These are phyloP conservation scores for Danio jaintianensis DNA, from an alignment of 2,797 vertebrate species.

Conservation along the genomic window DNA sequence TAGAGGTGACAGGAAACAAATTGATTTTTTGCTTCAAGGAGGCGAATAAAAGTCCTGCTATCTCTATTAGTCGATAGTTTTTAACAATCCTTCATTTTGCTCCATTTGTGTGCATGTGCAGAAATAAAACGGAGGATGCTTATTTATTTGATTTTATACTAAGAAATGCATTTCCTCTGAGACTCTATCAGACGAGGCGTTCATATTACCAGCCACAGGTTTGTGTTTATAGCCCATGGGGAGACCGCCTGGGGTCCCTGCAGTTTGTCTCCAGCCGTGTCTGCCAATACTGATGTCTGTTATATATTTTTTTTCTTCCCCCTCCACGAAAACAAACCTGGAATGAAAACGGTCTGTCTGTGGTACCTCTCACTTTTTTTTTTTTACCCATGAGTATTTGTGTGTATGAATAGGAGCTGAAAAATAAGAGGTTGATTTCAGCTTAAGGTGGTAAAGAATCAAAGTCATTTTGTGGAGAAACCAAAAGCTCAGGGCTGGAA, in stretches of 20 bases:
- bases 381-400: neutral
- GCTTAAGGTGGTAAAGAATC: slow-evolving; percentile 1
- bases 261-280: slow-evolving; percentile 49
- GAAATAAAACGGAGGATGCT: neutral
- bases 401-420: neutral
- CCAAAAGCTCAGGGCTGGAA: neutral
- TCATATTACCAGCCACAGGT: slow-evolving; percentile 33
- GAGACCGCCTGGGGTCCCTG: slow-evolving; percentile 46
- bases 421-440: slow-evolving; percentile 23
- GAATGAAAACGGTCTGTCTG: slow-evolving; percentile 29
- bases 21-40: slow-evolving; percentile 50
- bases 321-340: slow-evolving; percentile 43
- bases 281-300: slow-evolving; percentile 52
- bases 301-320: slow-evolving; percentile 27
- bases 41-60: slow-evolving; percentile 28
- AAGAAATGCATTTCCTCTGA: slow-evolving; percentile 22
- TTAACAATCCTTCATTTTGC: slow-evolving; percentile 11
- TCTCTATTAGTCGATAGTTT: slow-evolving; percentile 35
- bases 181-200: slow-evolving; percentile 20
- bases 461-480: neutral
- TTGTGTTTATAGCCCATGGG: slow-evolving; percentile 38
- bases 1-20: slow-evolving; percentile 47
- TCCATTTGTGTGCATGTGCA: neutral
- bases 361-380: neutral
- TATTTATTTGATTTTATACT: slow-evolving; percentile 34